Evolutionary conservation across 2,797 vertebrate species (phyloP).

Genomic region (Gymnodraco acuticeps): DNA sequence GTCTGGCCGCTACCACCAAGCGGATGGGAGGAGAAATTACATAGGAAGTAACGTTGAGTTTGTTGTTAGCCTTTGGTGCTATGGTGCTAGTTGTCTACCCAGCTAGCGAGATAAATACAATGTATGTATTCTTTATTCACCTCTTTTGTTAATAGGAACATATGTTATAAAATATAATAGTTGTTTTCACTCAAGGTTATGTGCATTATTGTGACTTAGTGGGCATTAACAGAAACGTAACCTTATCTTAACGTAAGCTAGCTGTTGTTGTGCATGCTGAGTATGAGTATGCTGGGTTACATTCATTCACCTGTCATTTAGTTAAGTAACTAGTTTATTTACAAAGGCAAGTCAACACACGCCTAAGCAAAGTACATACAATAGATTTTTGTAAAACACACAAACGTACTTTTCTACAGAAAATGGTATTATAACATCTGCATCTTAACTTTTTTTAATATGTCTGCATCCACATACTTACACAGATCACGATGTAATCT

Average conservation of each 20-base stretch:
- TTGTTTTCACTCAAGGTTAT: not conserved
- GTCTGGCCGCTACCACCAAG: not conserved
- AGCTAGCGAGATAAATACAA: not conserved
- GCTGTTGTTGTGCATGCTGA: slow-evolving; percentile 4
- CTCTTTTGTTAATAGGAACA: not conserved
- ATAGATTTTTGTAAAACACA: not conserved
- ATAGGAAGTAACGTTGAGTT: slow-evolving; percentile 37
- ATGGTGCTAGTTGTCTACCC: slow-evolving; percentile 19
- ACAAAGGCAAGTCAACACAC: not conserved
- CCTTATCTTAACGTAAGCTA: not conserved
- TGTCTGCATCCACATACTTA: not conserved
- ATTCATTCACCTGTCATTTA: not conserved
- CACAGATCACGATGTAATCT: not conserved
- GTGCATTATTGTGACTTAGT: not conserved
- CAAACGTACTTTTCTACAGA: not conserved
- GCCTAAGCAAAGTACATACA: not conserved
- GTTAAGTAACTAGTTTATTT: not conserved
- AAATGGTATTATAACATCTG: not conserved
- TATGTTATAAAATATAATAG: not conserved
- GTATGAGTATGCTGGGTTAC: slow-evolving; percentile 31
- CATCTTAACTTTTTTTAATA: not conserved
- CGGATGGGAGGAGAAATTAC: slow-evolving; percentile 14
- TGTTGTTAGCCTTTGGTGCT: slow-evolving; percentile 28
- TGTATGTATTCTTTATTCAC: accelerated
- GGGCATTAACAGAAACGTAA: not conserved